Conservation (phyloP, 2,888 invertebrate species). For the Agapetus fuscipes region DNA sequence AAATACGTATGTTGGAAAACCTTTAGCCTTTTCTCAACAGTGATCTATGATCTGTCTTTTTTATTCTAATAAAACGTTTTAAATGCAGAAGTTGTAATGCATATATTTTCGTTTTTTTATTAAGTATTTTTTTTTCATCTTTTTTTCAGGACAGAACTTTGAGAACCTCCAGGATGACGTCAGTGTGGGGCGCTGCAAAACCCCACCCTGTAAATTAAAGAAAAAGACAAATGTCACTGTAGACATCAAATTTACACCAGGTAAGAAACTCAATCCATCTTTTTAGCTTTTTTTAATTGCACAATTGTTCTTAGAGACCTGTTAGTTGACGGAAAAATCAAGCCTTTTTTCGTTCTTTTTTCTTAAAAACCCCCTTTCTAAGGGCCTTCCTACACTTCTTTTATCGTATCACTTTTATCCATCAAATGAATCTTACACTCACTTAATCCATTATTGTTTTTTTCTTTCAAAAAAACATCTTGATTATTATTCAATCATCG, state of each 20-base stretch:
- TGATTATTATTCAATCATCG: too few species aligned
- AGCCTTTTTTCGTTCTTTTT: too few species aligned
- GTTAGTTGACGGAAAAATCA: too few species aligned
- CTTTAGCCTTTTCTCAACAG: too few species aligned
- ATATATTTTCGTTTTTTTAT: neutral
- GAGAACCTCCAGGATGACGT: constrained; percentile 38
- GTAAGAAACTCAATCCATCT: constrained; percentile 30
- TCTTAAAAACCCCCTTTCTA: too few species aligned
- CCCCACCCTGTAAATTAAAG: constrained; percentile 54
- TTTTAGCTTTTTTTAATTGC: neutral
- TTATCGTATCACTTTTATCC: neutral
- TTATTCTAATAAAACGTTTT: too few species aligned
- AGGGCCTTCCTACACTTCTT: too few species aligned
- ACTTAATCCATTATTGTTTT: neutral
- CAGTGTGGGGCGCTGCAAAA: constrained; percentile 50
- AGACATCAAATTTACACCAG: constrained; percentile 49
- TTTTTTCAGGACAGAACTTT: constrained; percentile 37
- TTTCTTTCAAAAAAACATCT: too few species aligned
- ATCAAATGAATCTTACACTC: neutral
- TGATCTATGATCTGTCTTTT: too few species aligned
- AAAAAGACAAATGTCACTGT: constrained; percentile 48
- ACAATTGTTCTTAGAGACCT: too few species aligned
- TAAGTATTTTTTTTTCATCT: neutral
- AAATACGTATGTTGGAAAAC: too few species aligned
- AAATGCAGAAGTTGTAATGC: neutral